Conservation (phyloP, 2,797 vertebrate genomes). For the Pseudomugil gertrudae region DNA sequence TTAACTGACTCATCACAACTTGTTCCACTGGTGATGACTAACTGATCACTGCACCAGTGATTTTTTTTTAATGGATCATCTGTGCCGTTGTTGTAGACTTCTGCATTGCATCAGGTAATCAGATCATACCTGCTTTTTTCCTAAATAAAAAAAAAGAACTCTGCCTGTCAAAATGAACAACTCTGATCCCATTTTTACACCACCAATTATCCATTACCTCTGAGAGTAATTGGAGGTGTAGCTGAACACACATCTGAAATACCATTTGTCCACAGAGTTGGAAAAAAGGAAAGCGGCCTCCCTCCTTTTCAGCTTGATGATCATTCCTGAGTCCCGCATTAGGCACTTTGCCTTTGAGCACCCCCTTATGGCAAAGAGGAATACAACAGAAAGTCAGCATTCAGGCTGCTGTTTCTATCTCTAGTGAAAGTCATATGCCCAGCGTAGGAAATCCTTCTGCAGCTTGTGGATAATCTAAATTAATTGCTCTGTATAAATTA, state of each 20-base stretch:
- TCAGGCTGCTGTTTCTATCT: constrained; percentile 11
- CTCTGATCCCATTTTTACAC: constrained; percentile 1
- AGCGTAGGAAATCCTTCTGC: constrained; percentile 13
- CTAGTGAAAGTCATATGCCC: constrained; percentile 22
- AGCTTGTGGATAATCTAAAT: constrained; percentile 17
- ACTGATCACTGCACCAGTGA: constrained; percentile 60
- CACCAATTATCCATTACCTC: not conserved
- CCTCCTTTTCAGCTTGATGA: constrained; percentile 37
- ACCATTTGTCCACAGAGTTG: constrained; percentile 9
- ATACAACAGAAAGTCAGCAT: constrained; percentile 55
- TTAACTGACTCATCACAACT: constrained; percentile 73
- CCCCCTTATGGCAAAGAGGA: constrained; percentile 73
- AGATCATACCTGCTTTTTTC: constrained; percentile 7
- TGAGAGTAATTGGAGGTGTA: not conserved
- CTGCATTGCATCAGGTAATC: constrained; percentile 6
- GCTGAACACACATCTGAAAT: constrained; percentile 23
- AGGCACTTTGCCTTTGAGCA: constrained; percentile 76
- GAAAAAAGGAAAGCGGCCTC: constrained; percentile 34
- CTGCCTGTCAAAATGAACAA: not conserved
- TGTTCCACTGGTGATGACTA: constrained; percentile 51
- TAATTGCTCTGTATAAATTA: constrained; percentile 20
- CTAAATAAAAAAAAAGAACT: constrained; percentile 13
- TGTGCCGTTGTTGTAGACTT: constrained; percentile 10
- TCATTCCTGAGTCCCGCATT: constrained; percentile 35
- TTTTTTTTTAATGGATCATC: constrained; percentile 52